Evolutionary conservation across 2,888 invertebrate genomes (phyloP).

Genomic region (Catocala nupta): DNA sequence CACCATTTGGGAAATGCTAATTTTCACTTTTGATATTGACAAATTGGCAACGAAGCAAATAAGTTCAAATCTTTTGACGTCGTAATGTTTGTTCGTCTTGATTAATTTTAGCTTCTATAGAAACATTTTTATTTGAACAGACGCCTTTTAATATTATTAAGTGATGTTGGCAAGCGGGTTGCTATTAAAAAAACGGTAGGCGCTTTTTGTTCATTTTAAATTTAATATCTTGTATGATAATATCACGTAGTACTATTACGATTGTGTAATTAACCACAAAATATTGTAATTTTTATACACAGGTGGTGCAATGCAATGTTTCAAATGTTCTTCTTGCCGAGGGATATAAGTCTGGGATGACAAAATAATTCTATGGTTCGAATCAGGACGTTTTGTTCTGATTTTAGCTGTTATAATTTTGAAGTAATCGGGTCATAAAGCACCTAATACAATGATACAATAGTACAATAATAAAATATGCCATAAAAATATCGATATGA

Average conservation of each 20-base stretch:
- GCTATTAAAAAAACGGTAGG: constrained; percentile 39
- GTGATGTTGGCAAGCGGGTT: constrained; percentile 18
- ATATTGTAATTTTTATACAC: too few relatives aligned
- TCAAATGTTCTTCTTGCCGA: too few relatives aligned
- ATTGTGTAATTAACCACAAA: too few relatives aligned
- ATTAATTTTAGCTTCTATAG: constrained; percentile 45
- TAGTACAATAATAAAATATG: too few relatives aligned
- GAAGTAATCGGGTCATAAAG: too few relatives aligned
- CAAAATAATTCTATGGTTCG: too few relatives aligned
- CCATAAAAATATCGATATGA: too few relatives aligned
- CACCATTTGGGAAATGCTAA: constrained; percentile 25
- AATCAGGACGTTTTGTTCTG: too few relatives aligned
- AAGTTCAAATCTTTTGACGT: constrained; percentile 38
- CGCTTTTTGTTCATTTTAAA: constrained; percentile 14
- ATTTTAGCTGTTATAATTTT: too few relatives aligned
- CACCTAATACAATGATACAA: too few relatives aligned
- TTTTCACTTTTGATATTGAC: constrained; percentile 52
- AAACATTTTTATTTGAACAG: constrained; percentile 31
- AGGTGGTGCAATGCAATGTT: too few relatives aligned
- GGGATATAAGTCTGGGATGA: too few relatives aligned
- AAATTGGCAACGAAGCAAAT: constrained; percentile 51
- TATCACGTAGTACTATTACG: not conserved
- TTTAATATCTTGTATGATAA: not conserved
- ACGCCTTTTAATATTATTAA: constrained; percentile 39
- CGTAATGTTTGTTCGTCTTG: constrained; percentile 39